Conservation (phyloP, 2,888 invertebrate genomes). For the Drosophila kuntzei region DNA sequence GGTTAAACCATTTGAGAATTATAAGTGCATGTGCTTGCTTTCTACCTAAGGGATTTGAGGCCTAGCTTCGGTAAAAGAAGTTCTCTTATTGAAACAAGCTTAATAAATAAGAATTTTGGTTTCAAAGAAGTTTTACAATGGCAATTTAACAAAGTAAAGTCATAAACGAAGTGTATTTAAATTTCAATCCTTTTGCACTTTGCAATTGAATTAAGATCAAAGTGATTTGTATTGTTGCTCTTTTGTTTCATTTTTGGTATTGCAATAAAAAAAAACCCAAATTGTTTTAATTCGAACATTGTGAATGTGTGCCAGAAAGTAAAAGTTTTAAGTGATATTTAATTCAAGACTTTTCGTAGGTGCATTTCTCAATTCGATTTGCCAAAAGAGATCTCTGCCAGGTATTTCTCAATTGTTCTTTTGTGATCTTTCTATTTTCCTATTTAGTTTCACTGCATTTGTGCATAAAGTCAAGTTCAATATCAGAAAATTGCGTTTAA, state of each 20-base stretch:
- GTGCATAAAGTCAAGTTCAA: constrained; percentile 72
- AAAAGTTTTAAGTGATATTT: constrained; percentile 60
- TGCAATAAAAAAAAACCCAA: constrained; percentile 22
- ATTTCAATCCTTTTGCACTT: constrained; percentile 2
- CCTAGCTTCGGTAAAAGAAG: not conserved
- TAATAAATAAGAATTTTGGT: not conserved
- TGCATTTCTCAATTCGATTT: constrained; percentile 54
- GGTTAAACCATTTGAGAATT: constrained; percentile 25
- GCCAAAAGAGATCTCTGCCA: constrained; percentile 70
- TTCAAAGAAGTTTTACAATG: not conserved
- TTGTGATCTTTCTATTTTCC: constrained; percentile 24
- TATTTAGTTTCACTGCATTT: constrained; percentile 3
- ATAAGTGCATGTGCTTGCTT: too few species aligned
- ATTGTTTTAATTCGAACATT: constrained; percentile 29
- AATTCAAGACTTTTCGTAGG: constrained; percentile 41
- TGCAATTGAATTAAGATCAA: constrained; percentile 46
- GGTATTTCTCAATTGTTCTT: constrained; percentile 70
- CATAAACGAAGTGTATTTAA: not conserved
- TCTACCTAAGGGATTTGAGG: constrained; percentile 5
- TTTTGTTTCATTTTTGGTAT: constrained; percentile 13
- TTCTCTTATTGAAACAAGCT: not conserved
- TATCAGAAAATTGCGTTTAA: constrained; percentile 42
- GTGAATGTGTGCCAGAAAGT: constrained; percentile 72
- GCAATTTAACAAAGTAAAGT: not conserved
- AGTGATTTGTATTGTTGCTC: constrained; percentile 26